Evolutionary conservation across 2,888 invertebrate species (phyloP), one percentile per base, ranked within the genome.

Genomic region (Netelia melanura): DNA sequence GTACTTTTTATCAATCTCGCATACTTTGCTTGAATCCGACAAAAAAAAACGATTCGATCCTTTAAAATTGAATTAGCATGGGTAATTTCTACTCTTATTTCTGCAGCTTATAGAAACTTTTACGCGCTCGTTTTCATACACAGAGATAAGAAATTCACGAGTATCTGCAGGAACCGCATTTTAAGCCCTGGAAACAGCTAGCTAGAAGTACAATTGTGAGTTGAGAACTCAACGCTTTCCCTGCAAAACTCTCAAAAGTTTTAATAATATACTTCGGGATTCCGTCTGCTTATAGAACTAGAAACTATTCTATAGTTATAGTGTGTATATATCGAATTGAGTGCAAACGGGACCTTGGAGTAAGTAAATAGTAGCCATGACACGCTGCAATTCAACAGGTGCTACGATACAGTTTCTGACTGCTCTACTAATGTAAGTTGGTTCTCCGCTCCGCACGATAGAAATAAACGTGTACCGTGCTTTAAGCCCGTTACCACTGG

Each of bases 341-440:
- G 58, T 38, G 44, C 58, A 58, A n/a, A 38, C 58, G 58, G 67
- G 48, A 81, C 54, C 70, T 68, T 62, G 67, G 38, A 21, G 71
- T 23, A 71, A 72, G 72, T 48, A 64, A 68, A 25, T 43, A 68
- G 25, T 77, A 65, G 68, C 77, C 68, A 48, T 58, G 72, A 38
- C 77, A 56, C 67, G 52, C 52, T 30, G 54, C 72, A 70, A 77
- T 74, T 81, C 84, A 84, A 84, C 84, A 84, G 81, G 84, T 84
- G 84, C 62, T 68, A 74, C 74, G 72, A 68, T 67, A 71, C 68
- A 65, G 54, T 74, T 62, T 54, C 62, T 68, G 72, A 65, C 68
- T 14, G 23, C 43, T 23, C 52, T 48, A 14, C 65, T 48, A 17
- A 30, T 3, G 30, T 30, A 30, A 52, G 62, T 67, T 74, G 17